Base-by-base conservation (phyloP, 2,113 vertebrate genomes). In the Elephas maximus region DNA sequence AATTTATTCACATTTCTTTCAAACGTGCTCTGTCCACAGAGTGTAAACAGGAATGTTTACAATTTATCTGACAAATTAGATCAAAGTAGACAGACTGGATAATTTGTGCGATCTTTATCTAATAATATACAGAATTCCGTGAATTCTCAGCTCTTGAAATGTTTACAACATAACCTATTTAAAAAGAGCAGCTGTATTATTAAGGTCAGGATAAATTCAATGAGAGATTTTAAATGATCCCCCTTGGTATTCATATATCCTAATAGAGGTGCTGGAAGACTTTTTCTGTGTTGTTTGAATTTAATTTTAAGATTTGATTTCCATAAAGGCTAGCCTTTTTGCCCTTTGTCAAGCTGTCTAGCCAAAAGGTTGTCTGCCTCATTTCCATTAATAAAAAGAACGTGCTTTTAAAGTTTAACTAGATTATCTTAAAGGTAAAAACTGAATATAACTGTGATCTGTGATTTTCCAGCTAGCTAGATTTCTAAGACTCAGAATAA, bases 311-410 rank as follows among this genome's bases (percentile, higher is more conserved):
- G 89, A 53, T 77, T 94, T 71, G 51, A 94, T 96, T 97, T 95
- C 96, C 80, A 96, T 96, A 97, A 87, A 94, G 28, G 26, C 77
- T 97, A 95, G 83, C 51, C 87, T 96, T 93, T 95, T 57, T 98
- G 96, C 96, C 94, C 94, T 98, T 98, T 96, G 48, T 91, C 53
- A 88, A 96, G 91, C 84, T 96, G 91, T 96, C 91, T 94, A 78
- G 51, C 17, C 63, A 95, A 95, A 97, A 98, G 86, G 83, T 84
- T 95, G 79, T 95, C 94, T 96, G 85, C 12, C 71, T 97, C 91
- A 97, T 97, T 96, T 96, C 85, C 95, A 96, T 97, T 94, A 87
- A 92, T 95, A 93, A 94, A 77, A 93, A 51, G 33, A 91, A 90
- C 3, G 33, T 97, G 83, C 76, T 45, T 94, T 94, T 90, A 84